Conservation (phyloP, 92 coral and sea anemone species). For the Heteractis magnifica region DNA sequence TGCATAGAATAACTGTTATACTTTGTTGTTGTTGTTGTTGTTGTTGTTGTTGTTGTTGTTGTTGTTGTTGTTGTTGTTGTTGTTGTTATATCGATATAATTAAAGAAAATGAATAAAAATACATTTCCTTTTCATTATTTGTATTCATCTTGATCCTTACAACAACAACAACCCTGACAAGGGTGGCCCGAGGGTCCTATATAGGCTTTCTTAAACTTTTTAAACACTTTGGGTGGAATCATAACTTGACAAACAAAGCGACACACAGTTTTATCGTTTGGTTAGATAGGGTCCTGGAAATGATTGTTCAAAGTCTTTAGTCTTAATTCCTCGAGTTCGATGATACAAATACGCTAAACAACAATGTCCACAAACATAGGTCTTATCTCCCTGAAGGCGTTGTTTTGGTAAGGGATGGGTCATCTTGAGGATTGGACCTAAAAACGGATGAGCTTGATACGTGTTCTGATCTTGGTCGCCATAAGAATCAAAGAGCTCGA, state of each 20-base stretch:
- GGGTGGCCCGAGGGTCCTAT: slow-evolving; percentile 5
- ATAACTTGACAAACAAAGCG: slow-evolving; percentile 12
- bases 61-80: too few species aligned
- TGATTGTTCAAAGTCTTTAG: neutral
- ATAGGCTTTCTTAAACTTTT: neutral
- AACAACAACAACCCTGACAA: slow-evolving; percentile 9
- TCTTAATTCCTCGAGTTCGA: slow-evolving; percentile 21
- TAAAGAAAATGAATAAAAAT: too few species aligned
- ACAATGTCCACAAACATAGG: slow-evolving; percentile 40
- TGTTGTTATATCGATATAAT: too few species aligned
- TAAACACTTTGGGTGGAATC: slow-evolving; percentile 7
- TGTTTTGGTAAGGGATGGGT: neutral
- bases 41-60: too few species aligned
- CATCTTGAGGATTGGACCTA: neutral
- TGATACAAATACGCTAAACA: slow-evolving; percentile 25
- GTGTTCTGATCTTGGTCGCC: neutral
- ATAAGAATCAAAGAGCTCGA: slow-evolving; percentile 40
- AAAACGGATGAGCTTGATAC: neutral
- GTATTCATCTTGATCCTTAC: slow-evolving; percentile 1
- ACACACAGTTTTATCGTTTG: slow-evolving; percentile 4
- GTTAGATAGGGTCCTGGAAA: slow-evolving; percentile 2
- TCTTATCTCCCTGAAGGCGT: slow-evolving; percentile 25
- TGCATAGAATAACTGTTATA: too few species aligned
- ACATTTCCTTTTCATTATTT: neutral
- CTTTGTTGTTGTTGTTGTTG: too few species aligned